A percentile compares a stretch with the other conserved stretches of the same genome.
Evolutionary conservation across 2,113 vertebrate species (phyloP).

Genomic region (Diphyllodes magnificus): DNA sequence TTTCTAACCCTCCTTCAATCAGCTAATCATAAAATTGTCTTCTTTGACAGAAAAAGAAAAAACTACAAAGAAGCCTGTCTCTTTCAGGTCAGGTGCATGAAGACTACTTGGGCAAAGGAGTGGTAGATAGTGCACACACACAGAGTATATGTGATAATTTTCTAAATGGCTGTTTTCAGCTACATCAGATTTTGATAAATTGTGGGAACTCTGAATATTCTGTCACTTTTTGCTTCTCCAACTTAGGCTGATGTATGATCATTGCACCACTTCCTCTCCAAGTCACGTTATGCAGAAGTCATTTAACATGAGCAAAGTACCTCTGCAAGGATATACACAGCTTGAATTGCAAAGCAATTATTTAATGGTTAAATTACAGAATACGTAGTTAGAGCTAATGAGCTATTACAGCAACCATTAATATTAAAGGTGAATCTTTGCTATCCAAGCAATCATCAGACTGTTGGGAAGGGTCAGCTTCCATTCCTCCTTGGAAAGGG

Average conservation of each 20-base stretch:
- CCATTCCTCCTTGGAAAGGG: neutral
- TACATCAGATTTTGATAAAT: neutral
- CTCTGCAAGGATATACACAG: neutral
- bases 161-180: neutral
- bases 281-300: neutral
- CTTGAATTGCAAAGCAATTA: neutral
- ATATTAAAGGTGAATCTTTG: neutral
- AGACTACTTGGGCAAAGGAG: neutral
- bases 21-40: neutral
- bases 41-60: neutral
- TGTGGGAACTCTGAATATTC: neutral
- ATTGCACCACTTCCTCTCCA: neutral
- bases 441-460: neutral
- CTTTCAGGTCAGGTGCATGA: neutral
- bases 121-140: accelerated
- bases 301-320: neutral
- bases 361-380: neutral
- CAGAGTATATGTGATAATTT: neutral
- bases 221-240: neutral
- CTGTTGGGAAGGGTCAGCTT: neutral
- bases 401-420: neutral
- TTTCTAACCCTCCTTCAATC: neutral
- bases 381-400: neutral
- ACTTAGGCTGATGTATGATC: neutral
- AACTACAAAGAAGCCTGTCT: accelerated